Conservation (phyloP, 2,113 vertebrate species). For the Pycnonotus jocosus region DNA sequence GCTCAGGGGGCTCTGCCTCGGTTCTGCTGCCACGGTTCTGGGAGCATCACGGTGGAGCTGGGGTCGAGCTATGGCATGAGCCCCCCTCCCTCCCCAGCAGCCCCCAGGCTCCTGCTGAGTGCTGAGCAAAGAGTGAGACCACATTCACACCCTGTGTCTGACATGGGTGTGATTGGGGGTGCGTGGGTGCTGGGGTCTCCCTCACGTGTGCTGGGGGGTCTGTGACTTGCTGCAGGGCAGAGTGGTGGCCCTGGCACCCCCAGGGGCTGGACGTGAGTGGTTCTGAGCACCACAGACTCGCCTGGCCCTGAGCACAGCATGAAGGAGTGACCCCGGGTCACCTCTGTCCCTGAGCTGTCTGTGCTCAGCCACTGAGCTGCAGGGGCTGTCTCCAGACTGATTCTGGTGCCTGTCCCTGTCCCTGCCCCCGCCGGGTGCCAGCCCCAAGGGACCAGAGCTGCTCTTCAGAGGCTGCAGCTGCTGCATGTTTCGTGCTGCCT, state of each 20-base stretch:
- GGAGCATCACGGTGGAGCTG: accelerated
- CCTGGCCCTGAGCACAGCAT: accelerated
- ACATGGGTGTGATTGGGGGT: accelerated
- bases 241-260: accelerated
- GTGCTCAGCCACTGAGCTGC: not conserved
- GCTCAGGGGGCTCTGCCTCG: accelerated
- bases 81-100: not conserved
- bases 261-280: not conserved
- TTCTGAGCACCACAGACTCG: accelerated
- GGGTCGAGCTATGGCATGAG: accelerated
- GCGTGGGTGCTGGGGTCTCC: not conserved
- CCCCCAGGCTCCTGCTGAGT: not conserved
- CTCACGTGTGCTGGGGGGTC: accelerated
- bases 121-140: not conserved
- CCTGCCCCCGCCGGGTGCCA: not conserved
- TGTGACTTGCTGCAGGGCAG: not conserved
- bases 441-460: not conserved
- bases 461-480: constrained; percentile 6
- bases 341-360: not conserved
- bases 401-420: not conserved
- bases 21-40: not conserved
- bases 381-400: not conserved
- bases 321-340: not conserved
- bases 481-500: constrained; percentile 17
- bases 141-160: accelerated